Conservation (phyloP, 2,113 vertebrate genomes). For the Acrocephalus arundinaceus region DNA sequence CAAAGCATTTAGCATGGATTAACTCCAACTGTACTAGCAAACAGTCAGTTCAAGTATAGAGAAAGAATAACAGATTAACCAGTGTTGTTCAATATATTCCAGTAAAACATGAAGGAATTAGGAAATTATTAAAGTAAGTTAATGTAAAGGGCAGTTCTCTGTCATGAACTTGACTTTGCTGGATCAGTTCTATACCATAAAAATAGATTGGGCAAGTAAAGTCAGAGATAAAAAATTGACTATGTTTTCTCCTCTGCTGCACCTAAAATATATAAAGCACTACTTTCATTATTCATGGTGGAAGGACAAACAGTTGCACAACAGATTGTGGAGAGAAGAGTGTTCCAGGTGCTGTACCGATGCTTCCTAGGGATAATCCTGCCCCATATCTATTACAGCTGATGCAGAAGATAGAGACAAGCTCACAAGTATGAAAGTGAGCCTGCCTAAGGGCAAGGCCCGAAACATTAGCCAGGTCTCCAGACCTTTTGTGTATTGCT, state of each 20-base stretch:
- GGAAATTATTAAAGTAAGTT: background rate
- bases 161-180: background rate
- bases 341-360: background rate
- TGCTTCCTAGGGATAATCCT: background rate
- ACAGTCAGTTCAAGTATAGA: background rate
- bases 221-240: background rate
- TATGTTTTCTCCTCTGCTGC: background rate
- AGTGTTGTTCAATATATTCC: background rate
- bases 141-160: background rate
- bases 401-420: background rate
- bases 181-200: background rate
- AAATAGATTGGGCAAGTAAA: background rate
- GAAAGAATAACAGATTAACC: background rate
- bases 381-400: background rate
- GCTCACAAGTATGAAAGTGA: background rate
- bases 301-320: background rate
- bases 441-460: background rate
- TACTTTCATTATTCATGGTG: background rate
- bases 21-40: background rate
- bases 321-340: background rate
- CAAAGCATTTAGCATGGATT: background rate
- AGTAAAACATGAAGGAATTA: background rate
- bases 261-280: background rate
- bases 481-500: background rate
- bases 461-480: background rate